These are phyloP conservation scores for Paguma larvata DNA, from an alignment of 2,797 vertebrate genomes.

Conservation along the genomic window DNA sequence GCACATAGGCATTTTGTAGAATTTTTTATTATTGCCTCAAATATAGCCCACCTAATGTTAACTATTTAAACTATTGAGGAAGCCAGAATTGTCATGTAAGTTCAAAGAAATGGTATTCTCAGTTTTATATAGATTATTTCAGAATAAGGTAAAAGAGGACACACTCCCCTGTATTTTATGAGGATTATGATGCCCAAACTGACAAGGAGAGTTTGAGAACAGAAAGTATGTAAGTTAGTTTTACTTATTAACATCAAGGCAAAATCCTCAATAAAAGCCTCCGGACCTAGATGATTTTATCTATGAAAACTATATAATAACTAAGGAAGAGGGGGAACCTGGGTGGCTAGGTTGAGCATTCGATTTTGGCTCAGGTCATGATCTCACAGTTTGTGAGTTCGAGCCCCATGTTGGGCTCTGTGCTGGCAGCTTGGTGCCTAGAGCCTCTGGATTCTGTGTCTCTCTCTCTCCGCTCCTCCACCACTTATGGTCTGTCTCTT, in stretches of 20 bases:
- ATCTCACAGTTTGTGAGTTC: no score
- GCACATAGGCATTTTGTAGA: background rate
- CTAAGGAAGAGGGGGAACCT: background rate
- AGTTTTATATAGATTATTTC: constrained; percentile 24
- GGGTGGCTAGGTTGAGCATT: no score
- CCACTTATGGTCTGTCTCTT: no score
- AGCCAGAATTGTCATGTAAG: background rate
- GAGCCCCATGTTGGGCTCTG: no score
- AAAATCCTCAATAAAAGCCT: constrained; percentile 13
- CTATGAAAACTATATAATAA: background rate
- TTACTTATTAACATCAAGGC: background rate
- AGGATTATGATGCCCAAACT: background rate
- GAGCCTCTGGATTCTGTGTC: no score
- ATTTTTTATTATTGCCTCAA: constrained; percentile 5
- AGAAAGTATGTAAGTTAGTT: background rate
- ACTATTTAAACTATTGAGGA: background rate
- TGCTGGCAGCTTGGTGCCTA: no score
- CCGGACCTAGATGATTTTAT: background rate
- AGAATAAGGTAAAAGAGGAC: background rate
- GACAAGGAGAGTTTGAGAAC: background rate
- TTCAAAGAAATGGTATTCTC: constrained; percentile 37
- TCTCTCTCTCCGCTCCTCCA: no score
- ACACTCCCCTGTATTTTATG: background rate
- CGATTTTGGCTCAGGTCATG: no score
- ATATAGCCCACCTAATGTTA: background rate